Conservation (phyloP, 2,888 invertebrate genomes). For the Endotricha flammealis region DNA sequence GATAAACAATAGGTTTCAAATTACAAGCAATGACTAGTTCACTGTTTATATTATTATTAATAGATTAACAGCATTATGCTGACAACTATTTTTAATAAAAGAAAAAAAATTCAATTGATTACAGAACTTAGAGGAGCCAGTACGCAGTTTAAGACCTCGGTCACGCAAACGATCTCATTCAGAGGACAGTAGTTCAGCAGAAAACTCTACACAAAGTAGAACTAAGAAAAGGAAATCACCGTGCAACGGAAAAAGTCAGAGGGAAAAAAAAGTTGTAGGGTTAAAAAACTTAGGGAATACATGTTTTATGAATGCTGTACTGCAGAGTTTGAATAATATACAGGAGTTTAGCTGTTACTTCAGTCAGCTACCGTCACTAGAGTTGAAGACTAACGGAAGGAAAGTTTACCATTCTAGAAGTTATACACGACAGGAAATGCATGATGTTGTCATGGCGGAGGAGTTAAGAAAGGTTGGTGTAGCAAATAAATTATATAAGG, state of each 20-base stretch:
- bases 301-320: slow-evolving; percentile 91
- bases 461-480: slow-evolving; percentile 83
- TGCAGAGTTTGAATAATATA: slow-evolving; percentile 90
- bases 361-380: slow-evolving; percentile 85
- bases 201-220: slow-evolving; percentile 53
- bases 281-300: slow-evolving; percentile 90
- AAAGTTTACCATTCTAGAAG: slow-evolving; percentile 80
- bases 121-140: slow-evolving; percentile 69
- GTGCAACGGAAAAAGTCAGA: slow-evolving; percentile 67
- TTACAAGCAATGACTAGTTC: too few relatives aligned
- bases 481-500: too few relatives aligned
- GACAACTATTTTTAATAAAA: too few relatives aligned
- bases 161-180: slow-evolving; percentile 80
- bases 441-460: slow-evolving; percentile 86
- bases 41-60: too few relatives aligned
- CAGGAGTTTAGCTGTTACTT: slow-evolving; percentile 90
- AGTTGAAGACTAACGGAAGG: slow-evolving; percentile 78
- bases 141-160: slow-evolving; percentile 77
- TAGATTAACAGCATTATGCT: too few relatives aligned
- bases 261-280: slow-evolving; percentile 83
- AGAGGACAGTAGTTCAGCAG: slow-evolving; percentile 72
- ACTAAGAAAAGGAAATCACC: slow-evolving; percentile 54
- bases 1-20: too few relatives aligned
- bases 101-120: slow-evolving; percentile 21
- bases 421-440: slow-evolving; percentile 80